These are phyloP conservation scores for Disparrhopalites patrizii DNA, from an alignment of 2,888 invertebrate species.

Conservation along the genomic window DNA sequence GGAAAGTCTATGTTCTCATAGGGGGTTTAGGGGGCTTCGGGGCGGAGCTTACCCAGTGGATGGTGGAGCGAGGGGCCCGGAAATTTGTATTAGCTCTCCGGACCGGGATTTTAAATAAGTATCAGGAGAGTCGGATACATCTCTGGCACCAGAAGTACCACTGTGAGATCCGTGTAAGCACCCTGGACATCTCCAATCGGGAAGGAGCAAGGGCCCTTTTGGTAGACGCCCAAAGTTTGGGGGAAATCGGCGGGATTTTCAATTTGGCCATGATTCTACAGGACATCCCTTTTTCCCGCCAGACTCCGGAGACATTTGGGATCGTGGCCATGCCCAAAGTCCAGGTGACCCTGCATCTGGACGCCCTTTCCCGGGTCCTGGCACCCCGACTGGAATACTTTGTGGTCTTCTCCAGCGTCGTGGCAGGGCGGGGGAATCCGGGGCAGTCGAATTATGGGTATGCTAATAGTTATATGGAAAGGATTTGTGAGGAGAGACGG, in stretches of 20 bases:
- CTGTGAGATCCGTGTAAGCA: slow-evolving; percentile 60
- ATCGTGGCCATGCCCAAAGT: slow-evolving; percentile 56
- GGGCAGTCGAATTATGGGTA: slow-evolving; percentile 77
- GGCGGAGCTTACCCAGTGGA: slow-evolving; percentile 18
- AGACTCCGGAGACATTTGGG: slow-evolving; percentile 52
- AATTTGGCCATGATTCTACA: slow-evolving; percentile 70
- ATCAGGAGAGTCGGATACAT: slow-evolving; percentile 57
- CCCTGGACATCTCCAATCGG: slow-evolving; percentile 54
- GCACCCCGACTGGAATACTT: slow-evolving; percentile 53
- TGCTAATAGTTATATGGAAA: slow-evolving; percentile 85
- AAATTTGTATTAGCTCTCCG: slow-evolving; percentile 20
- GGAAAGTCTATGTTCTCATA: slow-evolving; percentile 56
- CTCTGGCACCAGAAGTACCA: slow-evolving; percentile 61
- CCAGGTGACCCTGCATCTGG: slow-evolving; percentile 55
- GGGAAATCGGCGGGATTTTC: slow-evolving; percentile 57
- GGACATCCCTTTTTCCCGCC: slow-evolving; percentile 55
- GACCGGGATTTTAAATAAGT: slow-evolving; percentile 19
- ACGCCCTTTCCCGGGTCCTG: slow-evolving; percentile 53
- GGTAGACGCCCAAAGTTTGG: slow-evolving; percentile 49
- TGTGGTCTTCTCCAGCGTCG: slow-evolving; percentile 59
- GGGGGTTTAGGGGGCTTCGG: slow-evolving; percentile 52
- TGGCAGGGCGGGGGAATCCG: slow-evolving; percentile 59
- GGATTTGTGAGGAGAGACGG: slow-evolving; percentile 71
- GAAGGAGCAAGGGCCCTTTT: slow-evolving; percentile 48
- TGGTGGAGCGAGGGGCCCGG: slow-evolving; percentile 21